Evolutionary conservation across 1,140 invertebrate genomes (phyloP), one percentile per base, ranked within the genome.

Genomic region (Drosophila novamexicana): DNA sequence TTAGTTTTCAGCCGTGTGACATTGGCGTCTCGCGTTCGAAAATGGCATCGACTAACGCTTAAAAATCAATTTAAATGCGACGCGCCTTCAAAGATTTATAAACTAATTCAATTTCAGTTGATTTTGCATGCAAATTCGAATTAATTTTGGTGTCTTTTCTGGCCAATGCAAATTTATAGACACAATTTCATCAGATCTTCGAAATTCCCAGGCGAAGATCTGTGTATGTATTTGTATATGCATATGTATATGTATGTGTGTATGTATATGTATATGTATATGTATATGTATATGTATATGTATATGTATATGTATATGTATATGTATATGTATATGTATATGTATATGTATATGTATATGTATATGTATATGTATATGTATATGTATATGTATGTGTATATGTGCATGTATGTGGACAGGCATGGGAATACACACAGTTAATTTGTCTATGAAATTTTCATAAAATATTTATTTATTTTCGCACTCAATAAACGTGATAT

Each of bases 1-100:
- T 86, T 74, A 79, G 67, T 73, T 63, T 64, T 52, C 39, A 29
- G 52, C 53, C 49, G 18, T 47, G 10, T 75, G 71, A 57, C 65
- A 69, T 75, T 70, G 65, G 59, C 36, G 50, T 52, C 42, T 49
- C 50, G 42, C 52, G 56, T 52, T 69, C 66, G 36, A 61, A 68
- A 56, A 74, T 42, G 71, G 58, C 66, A 57, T 34, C 39, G 54
- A 9, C 54, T 14, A 57, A 42, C 54, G 56, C 70, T 58, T 58
- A 9, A 42, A 67, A 68, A 53, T 52, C 64, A 39, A 74, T 74
- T 69, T 73, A 34, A 53, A 73, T 72, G 62, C 42, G 32, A 34
- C 29, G 49, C 45, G 16, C 39, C 57, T 36, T 42, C 50, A 29
- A 39, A 40, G 56, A 67, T 44, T 44, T 58, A 36, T 50, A 36